Conservation (phyloP, 2,888 invertebrate genomes). For the Nezara viridula region DNA sequence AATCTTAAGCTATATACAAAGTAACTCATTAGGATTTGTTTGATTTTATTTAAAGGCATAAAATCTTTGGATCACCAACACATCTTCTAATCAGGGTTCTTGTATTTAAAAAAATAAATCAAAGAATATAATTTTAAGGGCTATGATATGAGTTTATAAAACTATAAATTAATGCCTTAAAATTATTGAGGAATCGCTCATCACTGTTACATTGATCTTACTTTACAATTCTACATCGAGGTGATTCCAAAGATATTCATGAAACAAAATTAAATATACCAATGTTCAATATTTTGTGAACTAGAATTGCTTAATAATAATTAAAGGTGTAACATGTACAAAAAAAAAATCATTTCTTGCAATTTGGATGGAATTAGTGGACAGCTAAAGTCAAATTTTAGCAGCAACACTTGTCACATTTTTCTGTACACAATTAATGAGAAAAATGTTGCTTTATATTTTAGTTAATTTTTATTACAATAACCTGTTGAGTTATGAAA, state of each 20-base stretch:
- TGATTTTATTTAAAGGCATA: neutral
- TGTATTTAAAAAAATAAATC: too few relatives aligned
- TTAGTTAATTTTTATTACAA: neutral
- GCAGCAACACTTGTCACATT: neutral
- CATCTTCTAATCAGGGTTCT: too few relatives aligned
- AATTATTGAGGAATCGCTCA: neutral
- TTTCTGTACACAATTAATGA: neutral
- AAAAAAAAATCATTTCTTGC: neutral
- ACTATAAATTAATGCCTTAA: neutral
- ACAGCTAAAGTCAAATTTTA: neutral
- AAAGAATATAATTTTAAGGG: neutral
- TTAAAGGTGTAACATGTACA: neutral
- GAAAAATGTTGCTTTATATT: neutral
- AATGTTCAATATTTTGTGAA: neutral
- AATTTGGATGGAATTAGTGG: neutral
- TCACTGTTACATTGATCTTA: neutral
- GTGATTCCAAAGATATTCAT: neutral
- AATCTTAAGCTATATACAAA: conserved; percentile 21
- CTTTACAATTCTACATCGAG: neutral
- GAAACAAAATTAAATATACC: neutral
- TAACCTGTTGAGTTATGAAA: neutral
- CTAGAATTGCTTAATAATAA: neutral
- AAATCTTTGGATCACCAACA: neutral
- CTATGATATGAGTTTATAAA: neutral
- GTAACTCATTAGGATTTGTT: neutral